Base-by-base conservation (phyloP, 2,888 invertebrate genomes). In the Cephus pulcher region DNA sequence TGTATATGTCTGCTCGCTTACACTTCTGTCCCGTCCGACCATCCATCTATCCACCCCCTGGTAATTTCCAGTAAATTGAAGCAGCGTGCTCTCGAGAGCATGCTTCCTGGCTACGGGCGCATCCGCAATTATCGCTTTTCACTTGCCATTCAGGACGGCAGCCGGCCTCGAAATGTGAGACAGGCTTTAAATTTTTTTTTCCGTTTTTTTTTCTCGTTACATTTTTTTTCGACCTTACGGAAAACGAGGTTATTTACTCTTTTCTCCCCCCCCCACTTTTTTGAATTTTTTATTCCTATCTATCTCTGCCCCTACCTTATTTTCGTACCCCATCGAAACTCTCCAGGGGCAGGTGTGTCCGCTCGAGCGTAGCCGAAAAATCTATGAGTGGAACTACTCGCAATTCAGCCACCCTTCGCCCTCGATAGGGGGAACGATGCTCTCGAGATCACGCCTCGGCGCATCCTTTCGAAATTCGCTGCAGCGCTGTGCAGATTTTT, bases 361-460 rank as follows among this genome's bases (percentile, higher is more conserved):
- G 82, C 77, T 82, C 83, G 81, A 85, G 86, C 88, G 85, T 86
- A 82, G 82, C 83, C 80, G 84, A 82, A 82, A 82, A 82, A 85
- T 84, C 83, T 81, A 80, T 78, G 83, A 84, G 84, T 83, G 87
- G 82, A 84, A 85, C 86, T 88, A 88, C 88, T 88, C 86, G 84
- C 83, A 82, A 86, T 86, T 84, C 82, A 81, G 81, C 79, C 79
- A 77, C 79, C 70, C 70, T 40, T 70, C 80, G 79, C 80, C 80
- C 79, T 79, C 80, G 80, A 76, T 40, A 77, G 70, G 70, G 15
- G 15, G 70, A 30, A 15, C 30, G 80, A 82, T 78, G 85, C 81
- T 84, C 85, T 86, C 84, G 80, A 77, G 79, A 76, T 81, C 74
- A 34, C 74, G 32, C 82, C 83, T 70, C 70, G 40, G 30, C 30